Evolutionary conservation across 2,888 invertebrate species (phyloP).

Genomic region (Incurvaria masculella): DNA sequence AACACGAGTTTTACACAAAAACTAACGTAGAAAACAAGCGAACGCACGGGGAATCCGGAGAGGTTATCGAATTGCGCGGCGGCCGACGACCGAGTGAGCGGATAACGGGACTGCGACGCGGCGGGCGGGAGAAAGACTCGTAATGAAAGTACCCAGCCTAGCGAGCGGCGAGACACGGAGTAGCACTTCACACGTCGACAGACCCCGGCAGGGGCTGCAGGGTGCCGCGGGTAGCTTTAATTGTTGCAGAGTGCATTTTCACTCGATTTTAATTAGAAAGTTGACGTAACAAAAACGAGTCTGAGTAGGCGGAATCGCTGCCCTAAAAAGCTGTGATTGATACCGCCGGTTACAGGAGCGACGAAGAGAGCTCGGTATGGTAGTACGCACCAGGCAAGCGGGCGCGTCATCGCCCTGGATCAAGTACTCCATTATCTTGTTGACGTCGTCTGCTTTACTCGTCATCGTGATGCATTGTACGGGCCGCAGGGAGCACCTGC

Average conservation of each 20-base stretch:
- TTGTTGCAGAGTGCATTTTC: too few relatives aligned
- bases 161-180: not conserved
- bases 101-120: not conserved
- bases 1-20: not conserved
- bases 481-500: not conserved
- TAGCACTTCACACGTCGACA: not conserved
- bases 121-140: not conserved
- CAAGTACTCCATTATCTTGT: slow-evolving; percentile 34
- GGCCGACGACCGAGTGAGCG: not conserved
- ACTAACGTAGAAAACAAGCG: not conserved
- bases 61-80: not conserved
- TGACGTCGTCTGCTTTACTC: slow-evolving; percentile 21
- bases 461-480: not conserved
- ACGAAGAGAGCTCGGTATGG: too few relatives aligned
- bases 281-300: too few relatives aligned
- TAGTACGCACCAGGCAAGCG: not conserved
- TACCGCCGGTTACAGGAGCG: too few relatives aligned
- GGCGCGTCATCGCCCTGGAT: not conserved
- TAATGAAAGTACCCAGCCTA: not conserved
- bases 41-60: not conserved
- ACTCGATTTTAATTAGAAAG: too few relatives aligned
- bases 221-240: too few relatives aligned
- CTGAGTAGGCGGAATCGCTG: too few relatives aligned
- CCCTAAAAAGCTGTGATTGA: too few relatives aligned
- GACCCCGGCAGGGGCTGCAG: not conserved